Percentiles rank a stretch among this genome's conserved stretches.
Evolutionary conservation across 1,140 invertebrate genomes (phyloP).

Genomic region (Drepana arcuata): DNA sequence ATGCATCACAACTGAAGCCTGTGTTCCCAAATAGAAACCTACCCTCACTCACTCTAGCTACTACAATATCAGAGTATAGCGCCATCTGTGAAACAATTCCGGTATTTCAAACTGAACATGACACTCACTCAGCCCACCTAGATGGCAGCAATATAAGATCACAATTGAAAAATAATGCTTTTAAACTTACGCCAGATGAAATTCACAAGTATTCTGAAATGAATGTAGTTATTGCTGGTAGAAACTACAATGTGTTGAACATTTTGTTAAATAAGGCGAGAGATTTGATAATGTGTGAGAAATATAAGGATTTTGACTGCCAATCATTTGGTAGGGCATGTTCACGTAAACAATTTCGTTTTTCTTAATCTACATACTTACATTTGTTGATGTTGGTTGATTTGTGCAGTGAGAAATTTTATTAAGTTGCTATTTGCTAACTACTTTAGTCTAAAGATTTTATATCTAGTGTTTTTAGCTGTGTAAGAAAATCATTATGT

Average conservation of each 20-base stretch:
- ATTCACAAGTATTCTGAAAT: slow-evolving; percentile 37
- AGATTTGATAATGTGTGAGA: slow-evolving; percentile 37
- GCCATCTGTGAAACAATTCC: slow-evolving; percentile 11
- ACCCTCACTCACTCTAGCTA: slow-evolving; percentile 15
- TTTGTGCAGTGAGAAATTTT: too few species aligned
- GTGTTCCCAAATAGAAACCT: slow-evolving; percentile 17
- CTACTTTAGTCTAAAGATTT: too few species aligned
- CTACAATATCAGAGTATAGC: slow-evolving; percentile 16
- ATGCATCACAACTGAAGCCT: slow-evolving; percentile 28
- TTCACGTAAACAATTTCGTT: too few species aligned
- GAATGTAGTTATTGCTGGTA: slow-evolving; percentile 21
- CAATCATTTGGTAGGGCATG: slow-evolving; percentile 33
- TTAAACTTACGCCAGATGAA: slow-evolving; percentile 23
- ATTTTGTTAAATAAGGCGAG: slow-evolving; percentile 38
- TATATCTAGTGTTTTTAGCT: too few species aligned
- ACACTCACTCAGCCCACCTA: slow-evolving; percentile 5
- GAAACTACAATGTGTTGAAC: slow-evolving; percentile 33
- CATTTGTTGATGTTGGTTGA: too few species aligned
- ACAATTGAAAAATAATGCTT: slow-evolving; percentile 3
- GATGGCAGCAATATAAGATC: slow-evolving; percentile 20
- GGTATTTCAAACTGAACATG: slow-evolving; percentile 7
- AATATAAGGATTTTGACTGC: slow-evolving; percentile 35
- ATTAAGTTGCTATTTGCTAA: too few species aligned
- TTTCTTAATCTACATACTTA: too few species aligned
- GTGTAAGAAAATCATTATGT: too few species aligned